Base-by-base conservation (phyloP, 2,113 vertebrate genomes). In the Oryzias javanicus region DNA sequence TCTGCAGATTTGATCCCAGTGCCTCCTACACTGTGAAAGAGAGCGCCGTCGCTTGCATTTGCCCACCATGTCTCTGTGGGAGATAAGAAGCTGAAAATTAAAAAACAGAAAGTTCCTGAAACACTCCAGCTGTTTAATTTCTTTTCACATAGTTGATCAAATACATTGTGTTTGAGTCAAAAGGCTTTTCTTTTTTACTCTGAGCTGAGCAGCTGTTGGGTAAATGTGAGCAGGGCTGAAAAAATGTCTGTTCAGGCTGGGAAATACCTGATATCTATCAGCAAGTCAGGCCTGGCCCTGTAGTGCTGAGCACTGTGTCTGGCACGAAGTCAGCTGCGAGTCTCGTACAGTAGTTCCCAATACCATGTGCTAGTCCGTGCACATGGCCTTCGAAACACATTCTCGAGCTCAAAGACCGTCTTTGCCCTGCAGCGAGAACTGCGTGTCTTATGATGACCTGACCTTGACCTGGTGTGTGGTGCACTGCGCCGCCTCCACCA, bases 331-430 rank as follows among this genome's bases (percentile, higher is more conserved):
- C 83, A 82, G 62, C 44, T 15, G 5, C 55, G 70, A 67, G 74
- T 67, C 40, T 65, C 62, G 49, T 46, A 35, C 35, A 74, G 71
- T 72, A 64, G 67, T 72, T 78, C 74, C 70, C 45, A 41, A 48
- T 67, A 75, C 49, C 86, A 88, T 85, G 88, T 82, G 79, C 72
- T 74, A 72, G 74, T 57, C 20, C 25, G 60, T 72, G 78, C 83
- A 85, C 78, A 84, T 82, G 85, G 72, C 72, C 72, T 44, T 64
- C 69, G 25, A 65, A 57, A 74, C 61, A 46, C 44, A 3, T 40
- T 35, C 67, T 63, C 27, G 6, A 57, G 52, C 42, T 67, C 53
- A 48, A 54, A 70, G 16, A 57, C 67, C 20, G 46, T 42, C 6
- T 66, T 61, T 65, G 63, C 56, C 22, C 10, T 52, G 50, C 19